Conservation (phyloP, 2,797 vertebrate genomes). For the Pterois miles region DNA sequence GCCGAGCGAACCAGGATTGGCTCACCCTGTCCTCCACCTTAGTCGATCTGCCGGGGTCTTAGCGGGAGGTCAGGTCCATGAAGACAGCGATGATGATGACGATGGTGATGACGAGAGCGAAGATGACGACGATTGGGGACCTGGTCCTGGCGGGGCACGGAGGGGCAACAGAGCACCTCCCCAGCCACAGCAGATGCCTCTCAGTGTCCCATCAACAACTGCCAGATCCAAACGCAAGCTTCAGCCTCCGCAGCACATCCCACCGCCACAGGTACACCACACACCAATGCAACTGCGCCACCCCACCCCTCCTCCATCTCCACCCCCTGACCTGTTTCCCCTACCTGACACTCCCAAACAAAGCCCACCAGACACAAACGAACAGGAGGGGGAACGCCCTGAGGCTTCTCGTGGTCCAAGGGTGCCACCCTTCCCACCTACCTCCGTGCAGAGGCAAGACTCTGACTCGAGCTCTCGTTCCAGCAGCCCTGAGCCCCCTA, state of each 20-base stretch:
- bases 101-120: slow-evolving; percentile 73
- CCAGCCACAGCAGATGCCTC: slow-evolving; percentile 57
- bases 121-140: slow-evolving; percentile 76
- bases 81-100: slow-evolving; percentile 79
- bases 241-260: slow-evolving; percentile 85
- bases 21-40: slow-evolving; percentile 76
- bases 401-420: slow-evolving; percentile 25
- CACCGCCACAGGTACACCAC: slow-evolving; percentile 78
- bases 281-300: slow-evolving; percentile 82
- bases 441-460: slow-evolving; percentile 73
- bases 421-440: slow-evolving; percentile 51
- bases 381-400: slow-evolving; percentile 68
- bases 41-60: slow-evolving; percentile 75
- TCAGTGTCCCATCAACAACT: slow-evolving; percentile 47
- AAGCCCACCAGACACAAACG: slow-evolving; percentile 81
- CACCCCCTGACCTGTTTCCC: slow-evolving; percentile 83
- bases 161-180: slow-evolving; percentile 61
- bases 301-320: slow-evolving; percentile 83
- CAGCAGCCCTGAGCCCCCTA: slow-evolving; percentile 86
- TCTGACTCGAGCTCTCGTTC: slow-evolving; percentile 84
- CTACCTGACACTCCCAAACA: slow-evolving; percentile 87
- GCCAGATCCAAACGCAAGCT: slow-evolving; percentile 83
- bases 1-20: slow-evolving; percentile 71
- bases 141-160: slow-evolving; percentile 58
- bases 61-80: slow-evolving; percentile 47